phyloP scores from a whole-genome alignment of 1,140 invertebrate species.

The Solenopsis invicta region DNA sequence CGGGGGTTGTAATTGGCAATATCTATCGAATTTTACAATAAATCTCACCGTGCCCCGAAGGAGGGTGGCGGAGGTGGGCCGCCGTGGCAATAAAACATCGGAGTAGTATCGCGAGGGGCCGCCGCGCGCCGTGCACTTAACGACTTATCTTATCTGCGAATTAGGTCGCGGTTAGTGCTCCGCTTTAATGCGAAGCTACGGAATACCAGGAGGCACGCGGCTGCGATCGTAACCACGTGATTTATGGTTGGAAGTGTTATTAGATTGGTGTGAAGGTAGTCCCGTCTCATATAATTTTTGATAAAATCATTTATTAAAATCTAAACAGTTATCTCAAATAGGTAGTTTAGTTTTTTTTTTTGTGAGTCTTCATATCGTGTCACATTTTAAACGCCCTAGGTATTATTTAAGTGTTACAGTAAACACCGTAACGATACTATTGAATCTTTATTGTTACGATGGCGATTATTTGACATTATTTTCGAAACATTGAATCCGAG shows the following conservation, averaged over 20 bases:
- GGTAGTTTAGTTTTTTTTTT: background rate
- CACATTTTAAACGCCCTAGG: background rate
- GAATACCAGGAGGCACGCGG: constrained; percentile 56
- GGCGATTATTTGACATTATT: background rate
- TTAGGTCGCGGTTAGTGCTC: constrained; percentile 80
- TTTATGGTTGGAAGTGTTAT: constrained; percentile 40
- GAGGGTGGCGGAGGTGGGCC: constrained; percentile 63
- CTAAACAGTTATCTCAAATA: background rate
- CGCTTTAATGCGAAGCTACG: constrained; percentile 69
- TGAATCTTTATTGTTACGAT: background rate
- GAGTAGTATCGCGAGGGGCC: constrained; percentile 78
- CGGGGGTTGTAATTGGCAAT: constrained; percentile 81
- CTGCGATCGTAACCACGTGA: constrained; percentile 69
- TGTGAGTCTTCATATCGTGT: background rate
- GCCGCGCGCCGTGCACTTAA: constrained; percentile 80
- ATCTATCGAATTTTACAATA: constrained; percentile 84
- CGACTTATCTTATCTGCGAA: constrained; percentile 84
- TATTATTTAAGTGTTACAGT: too few relatives aligned
- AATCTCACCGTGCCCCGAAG: constrained; percentile 78
- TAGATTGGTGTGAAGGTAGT: constrained; percentile 11
- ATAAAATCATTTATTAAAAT: background rate
- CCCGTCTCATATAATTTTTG: background rate
- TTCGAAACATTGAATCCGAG: background rate
- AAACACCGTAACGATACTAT: too few relatives aligned
- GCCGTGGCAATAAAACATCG: constrained; percentile 81